Conservation (phyloP, 1,140 invertebrate genomes). For the Caenorhabditis brenneri region DNA sequence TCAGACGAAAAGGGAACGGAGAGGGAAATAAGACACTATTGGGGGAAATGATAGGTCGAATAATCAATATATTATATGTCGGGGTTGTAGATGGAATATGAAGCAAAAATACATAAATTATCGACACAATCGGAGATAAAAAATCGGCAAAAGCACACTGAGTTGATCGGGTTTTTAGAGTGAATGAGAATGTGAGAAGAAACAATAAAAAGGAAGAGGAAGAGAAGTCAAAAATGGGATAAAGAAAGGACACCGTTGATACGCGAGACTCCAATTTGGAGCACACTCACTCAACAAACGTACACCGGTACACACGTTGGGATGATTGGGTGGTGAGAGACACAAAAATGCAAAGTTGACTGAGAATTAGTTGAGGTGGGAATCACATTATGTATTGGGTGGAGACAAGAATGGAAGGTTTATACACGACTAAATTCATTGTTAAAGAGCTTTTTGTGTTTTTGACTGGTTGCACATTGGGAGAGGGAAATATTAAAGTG, state of each 20-base stretch:
- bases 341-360: slow-evolving; percentile 28
- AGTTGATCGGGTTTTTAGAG: slow-evolving; percentile 19
- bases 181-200: neutral
- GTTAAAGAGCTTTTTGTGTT: slow-evolving; percentile 41
- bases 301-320: slow-evolving; percentile 29
- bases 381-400: slow-evolving; percentile 11
- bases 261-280: slow-evolving; percentile 38
- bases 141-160: slow-evolving; percentile 25
- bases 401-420: neutral
- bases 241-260: slow-evolving; percentile 28
- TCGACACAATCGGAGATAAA: slow-evolving; percentile 29
- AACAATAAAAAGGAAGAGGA: neutral
- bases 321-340: neutral
- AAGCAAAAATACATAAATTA: slow-evolving; percentile 40
- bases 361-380: slow-evolving; percentile 29
- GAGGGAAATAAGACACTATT: slow-evolving; percentile 17
- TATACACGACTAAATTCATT: slow-evolving; percentile 29
- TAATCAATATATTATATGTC: slow-evolving; percentile 24
- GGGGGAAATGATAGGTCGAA: neutral
- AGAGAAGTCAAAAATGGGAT: neutral
- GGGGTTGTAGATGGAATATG: neutral
- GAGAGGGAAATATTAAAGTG: slow-evolving; percentile 22
- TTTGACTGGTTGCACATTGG: slow-evolving; percentile 32
- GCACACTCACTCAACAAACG: slow-evolving; percentile 33
- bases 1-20: slow-evolving; percentile 27